Evolutionary conservation across 2,797 vertebrate species (phyloP).

Genomic region (Sphaeramia orbicularis): DNA sequence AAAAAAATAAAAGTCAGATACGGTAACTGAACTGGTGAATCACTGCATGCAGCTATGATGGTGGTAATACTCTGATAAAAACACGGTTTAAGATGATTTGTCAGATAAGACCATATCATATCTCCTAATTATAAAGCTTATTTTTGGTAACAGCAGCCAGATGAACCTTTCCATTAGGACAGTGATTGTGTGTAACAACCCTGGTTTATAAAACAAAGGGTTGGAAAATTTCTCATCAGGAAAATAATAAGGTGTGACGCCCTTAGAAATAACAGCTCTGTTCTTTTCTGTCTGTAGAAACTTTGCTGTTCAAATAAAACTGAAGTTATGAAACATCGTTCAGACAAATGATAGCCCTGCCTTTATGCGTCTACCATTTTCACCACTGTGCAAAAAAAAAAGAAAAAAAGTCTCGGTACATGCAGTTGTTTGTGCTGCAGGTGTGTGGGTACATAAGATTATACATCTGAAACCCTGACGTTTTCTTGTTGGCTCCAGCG

Average conservation of each 20-base stretch:
- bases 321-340: conserved; percentile 18
- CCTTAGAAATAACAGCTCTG: conserved; percentile 23
- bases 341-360: conserved; percentile 9
- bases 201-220: conserved; percentile 14
- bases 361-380: conserved; percentile 9
- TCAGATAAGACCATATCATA: conserved; percentile 17
- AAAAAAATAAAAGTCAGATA: background rate
- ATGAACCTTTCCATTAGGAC: conserved; percentile 7
- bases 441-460: conserved; percentile 17
- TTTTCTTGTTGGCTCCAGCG: conserved; percentile 14
- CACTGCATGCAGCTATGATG: background rate
- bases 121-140: background rate
- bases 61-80: background rate
- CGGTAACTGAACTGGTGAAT: background rate
- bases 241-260: conserved; percentile 7
- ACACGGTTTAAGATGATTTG: conserved; percentile 2
- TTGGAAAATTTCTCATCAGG: conserved; percentile 1
- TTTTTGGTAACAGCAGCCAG: background rate
- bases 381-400: conserved; percentile 4
- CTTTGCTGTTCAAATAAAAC: background rate
- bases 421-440: conserved; percentile 24
- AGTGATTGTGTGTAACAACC: background rate
- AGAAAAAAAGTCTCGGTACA: conserved; percentile 9
- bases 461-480: conserved; percentile 10
- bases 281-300: conserved; percentile 7